Percentiles rank a stretch among this genome's conserved stretches.
These are phyloP conservation scores for Campoletis raptor DNA, from an alignment of 2,888 invertebrate species.

Conservation along the genomic window DNA sequence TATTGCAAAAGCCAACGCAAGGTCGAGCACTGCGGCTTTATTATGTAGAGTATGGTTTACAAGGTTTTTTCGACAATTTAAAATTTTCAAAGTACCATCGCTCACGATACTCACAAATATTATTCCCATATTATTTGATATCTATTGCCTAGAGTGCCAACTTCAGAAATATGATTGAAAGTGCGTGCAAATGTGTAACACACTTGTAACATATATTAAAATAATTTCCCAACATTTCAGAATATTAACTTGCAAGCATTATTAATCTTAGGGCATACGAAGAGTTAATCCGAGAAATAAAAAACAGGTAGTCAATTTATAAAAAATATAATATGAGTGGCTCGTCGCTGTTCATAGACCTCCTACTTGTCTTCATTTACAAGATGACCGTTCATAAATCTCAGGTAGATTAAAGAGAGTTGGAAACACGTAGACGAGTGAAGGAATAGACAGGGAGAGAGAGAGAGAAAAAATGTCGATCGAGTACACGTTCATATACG, in stretches of 20 bases:
- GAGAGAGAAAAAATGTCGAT: conserved; percentile 71
- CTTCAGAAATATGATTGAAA: neutral
- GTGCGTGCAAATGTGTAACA: neutral
- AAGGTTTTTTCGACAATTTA: neutral
- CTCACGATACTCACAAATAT: neutral
- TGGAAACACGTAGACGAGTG: conserved; percentile 12
- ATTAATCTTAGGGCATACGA: neutral
- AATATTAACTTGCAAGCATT: neutral
- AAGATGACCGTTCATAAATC: conserved; percentile 48
- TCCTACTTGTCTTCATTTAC: conserved; percentile 53
- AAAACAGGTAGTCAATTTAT: conserved; percentile 39
- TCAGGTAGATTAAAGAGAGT: conserved; percentile 30
- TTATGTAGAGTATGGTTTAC: too few relatives aligned
- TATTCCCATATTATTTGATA: neutral
- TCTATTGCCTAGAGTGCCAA: neutral
- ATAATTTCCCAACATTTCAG: neutral
- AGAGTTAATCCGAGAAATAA: conserved; percentile 34
- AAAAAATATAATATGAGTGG: conserved; percentile 11
- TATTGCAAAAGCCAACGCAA: neutral
- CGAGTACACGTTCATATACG: conserved; percentile 59
- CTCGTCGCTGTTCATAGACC: conserved; percentile 28
- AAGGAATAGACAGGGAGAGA: neutral
- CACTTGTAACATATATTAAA: neutral
- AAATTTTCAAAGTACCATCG: neutral
- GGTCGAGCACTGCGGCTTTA: neutral